Base-by-base conservation (phyloP, 2,888 invertebrate genomes). In the Yponomeuta cagnagella region DNA sequence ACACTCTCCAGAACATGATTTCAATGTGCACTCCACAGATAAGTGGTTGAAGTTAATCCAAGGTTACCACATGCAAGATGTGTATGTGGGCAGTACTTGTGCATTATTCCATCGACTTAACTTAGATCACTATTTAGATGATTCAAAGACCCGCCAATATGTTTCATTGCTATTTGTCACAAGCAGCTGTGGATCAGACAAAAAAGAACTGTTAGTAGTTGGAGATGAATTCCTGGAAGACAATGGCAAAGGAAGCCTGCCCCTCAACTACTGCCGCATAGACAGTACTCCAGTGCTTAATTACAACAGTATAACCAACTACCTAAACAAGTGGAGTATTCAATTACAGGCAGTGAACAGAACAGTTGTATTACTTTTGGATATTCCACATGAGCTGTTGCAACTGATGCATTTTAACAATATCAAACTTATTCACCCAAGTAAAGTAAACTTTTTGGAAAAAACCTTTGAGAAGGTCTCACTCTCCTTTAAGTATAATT, bases 401-500 rank as follows among this genome's bases (percentile, higher is more conserved):
- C 71, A 67, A 65, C 74, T 73, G 69, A 68, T 81, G 31, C 71
- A 76, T 37, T 80, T 77, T 73, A 70, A 73, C 15, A 76, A 80
- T 70, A 80, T 82, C 48, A 78, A 74, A 74, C 71, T 82, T 73
- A 72, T 80, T 30, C 73, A 71, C 69, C 65, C 72, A 37, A 68
- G 70, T 31, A 71, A 77, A n/a, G 71, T 80, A 52, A 73, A 73
- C 10, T 81, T 77, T 77, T 72, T 77, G 64, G 72, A 69, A 70
- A 76, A 76, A 72, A 72, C 77, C 68, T 72, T 78, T 69, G 75
- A 77, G 58, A 82, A 79, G 71, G 70, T 82, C 71, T 75, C 75
- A 63, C 74, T 78, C 72, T 78, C 79, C 75, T 80, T 82, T 71
- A 82, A 82, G 71, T 80, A 76, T 72, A 76, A 82, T 73, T 83